A percentile compares a stretch with the other conserved stretches of the same genome.
Conservation (phyloP, 2,888 invertebrate genomes). For the Xestoiulus laeticollis region DNA sequence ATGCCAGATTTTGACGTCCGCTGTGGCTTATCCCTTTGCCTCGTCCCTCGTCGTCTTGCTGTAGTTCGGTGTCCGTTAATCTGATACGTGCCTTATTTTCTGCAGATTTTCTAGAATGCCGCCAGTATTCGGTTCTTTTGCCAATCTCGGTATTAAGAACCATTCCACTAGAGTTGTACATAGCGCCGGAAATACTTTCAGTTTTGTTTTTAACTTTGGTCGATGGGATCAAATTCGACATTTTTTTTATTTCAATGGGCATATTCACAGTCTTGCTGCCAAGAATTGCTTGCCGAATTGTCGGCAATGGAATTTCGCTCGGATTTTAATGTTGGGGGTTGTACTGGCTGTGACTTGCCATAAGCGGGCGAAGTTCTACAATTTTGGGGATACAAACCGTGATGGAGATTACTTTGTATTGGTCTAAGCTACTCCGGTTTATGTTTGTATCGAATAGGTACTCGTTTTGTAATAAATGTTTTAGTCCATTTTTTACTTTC, state of each 20-base stretch:
- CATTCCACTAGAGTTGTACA: background rate
- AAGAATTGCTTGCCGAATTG: background rate
- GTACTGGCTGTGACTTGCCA: background rate
- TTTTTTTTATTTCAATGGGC: background rate
- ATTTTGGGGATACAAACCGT: background rate
- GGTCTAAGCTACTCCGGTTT: background rate
- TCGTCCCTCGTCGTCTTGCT: background rate
- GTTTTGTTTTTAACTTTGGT: background rate
- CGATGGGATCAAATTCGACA: background rate
- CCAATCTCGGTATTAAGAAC: background rate
- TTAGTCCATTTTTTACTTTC: conserved; percentile 5
- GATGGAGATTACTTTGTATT: background rate
- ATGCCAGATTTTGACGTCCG: background rate
- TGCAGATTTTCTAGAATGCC: background rate
- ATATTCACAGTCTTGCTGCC: background rate
- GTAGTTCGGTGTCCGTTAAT: background rate
- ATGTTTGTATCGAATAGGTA: background rate
- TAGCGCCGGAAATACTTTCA: background rate
- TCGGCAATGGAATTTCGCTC: background rate
- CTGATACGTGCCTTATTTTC: conserved; percentile 10
- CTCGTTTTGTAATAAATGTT: conserved; percentile 32
- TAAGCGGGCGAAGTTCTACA: background rate
- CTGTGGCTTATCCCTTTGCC: background rate
- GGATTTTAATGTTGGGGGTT: background rate
- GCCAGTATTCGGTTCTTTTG: conserved; percentile 10